phyloP scores from a whole-genome alignment of 2,113 vertebrate genomes.

The Lepus americanus region DNA sequence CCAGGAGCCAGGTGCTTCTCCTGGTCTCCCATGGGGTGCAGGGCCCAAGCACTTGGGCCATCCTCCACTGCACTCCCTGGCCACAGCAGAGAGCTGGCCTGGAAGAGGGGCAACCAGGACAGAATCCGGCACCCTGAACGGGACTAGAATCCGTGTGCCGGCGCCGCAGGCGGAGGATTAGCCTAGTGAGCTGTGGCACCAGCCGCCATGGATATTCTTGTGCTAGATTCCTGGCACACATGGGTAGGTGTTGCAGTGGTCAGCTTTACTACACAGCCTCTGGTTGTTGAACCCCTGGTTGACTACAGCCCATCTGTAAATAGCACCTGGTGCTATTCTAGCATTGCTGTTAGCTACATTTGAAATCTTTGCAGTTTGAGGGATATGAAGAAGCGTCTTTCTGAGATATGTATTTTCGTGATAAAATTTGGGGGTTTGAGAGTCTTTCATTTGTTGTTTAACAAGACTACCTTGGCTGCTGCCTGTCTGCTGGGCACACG shows the following conservation, averaged over 20 bases:
- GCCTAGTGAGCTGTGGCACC: too few species aligned
- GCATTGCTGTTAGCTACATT: not conserved
- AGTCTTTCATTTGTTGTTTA: not conserved
- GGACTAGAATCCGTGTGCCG: too few species aligned
- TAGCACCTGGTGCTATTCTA: not conserved
- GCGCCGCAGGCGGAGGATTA: too few species aligned
- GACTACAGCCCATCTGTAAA: not conserved
- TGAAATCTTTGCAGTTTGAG: not conserved
- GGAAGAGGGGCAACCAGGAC: too few species aligned
- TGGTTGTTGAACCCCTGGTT: not conserved
- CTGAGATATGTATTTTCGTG: not conserved
- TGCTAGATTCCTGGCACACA: not conserved
- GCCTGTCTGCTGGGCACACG: not conserved
- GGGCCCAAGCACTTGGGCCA: too few species aligned
- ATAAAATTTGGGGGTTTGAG: not conserved
- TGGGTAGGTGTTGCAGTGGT: not conserved
- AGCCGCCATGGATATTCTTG: not conserved
- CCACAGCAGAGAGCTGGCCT: too few species aligned
- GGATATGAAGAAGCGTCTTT: not conserved
- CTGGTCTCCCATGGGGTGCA: too few species aligned
- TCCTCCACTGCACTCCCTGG: too few species aligned
- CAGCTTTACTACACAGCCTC: not conserved
- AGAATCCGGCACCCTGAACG: too few species aligned
- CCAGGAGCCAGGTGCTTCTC: too few species aligned
- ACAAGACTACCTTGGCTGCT: not conserved